phyloP scores from a whole-genome alignment of 2,888 invertebrate genomes.

The Chalcis sispes region DNA sequence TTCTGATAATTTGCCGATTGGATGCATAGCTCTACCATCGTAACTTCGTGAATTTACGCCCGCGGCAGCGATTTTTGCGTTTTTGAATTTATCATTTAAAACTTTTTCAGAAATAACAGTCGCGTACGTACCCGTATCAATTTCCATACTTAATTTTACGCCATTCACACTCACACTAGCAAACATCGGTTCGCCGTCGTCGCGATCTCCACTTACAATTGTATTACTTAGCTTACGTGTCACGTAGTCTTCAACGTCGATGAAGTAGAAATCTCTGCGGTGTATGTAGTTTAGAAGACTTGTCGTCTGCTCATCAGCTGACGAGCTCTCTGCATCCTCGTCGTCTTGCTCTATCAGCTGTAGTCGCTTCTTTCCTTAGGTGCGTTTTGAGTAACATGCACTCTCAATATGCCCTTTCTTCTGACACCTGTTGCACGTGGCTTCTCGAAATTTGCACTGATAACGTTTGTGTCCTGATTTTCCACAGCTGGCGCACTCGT shows the following conservation, averaged over 20 bases:
- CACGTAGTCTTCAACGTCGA: not conserved
- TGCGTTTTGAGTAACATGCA: too few species aligned
- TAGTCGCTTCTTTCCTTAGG: too few species aligned
- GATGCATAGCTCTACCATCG: slow-evolving; percentile 23
- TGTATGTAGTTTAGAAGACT: not conserved
- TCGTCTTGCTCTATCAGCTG: too few species aligned
- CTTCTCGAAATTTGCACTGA: too few species aligned
- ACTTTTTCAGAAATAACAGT: slow-evolving; percentile 49
- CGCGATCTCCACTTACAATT: not conserved
- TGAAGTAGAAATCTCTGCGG: not conserved
- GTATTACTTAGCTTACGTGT: not conserved
- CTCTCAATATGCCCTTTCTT: too few species aligned
- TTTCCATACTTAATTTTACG: slow-evolving; percentile 25
- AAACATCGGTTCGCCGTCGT: slow-evolving; percentile 15
- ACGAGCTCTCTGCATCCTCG: not conserved
- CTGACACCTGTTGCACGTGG: too few species aligned
- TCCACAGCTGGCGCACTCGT: too few species aligned
- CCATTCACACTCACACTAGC: slow-evolving; percentile 41
- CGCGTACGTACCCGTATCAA: slow-evolving; percentile 54
- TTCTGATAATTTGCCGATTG: slow-evolving; percentile 42
- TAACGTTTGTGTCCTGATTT: too few species aligned
- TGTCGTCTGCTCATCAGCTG: not conserved
- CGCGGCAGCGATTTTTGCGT: slow-evolving; percentile 4
- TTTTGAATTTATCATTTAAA: too few species aligned
- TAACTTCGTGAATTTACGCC: slow-evolving; percentile 33